These are phyloP conservation scores for Junonia oenone DNA, from an alignment of 2,888 invertebrate genomes.

Conservation along the genomic window DNA sequence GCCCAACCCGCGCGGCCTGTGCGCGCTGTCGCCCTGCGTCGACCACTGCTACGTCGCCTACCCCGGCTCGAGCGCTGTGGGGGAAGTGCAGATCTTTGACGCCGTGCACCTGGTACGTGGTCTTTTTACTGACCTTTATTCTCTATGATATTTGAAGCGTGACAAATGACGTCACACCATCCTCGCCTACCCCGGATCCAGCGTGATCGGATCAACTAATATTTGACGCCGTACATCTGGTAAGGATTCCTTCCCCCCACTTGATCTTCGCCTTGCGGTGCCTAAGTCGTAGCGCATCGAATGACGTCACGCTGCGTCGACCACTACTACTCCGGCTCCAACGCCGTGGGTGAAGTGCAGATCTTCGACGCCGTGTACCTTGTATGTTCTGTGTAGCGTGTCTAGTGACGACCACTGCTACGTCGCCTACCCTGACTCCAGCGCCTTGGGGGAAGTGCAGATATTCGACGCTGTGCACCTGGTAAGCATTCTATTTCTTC, in stretches of 20 bases:
- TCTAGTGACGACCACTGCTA: conserved; percentile 95
- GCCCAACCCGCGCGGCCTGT: conserved; percentile 94
- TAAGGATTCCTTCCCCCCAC: no score
- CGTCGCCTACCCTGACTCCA: conserved; percentile 97
- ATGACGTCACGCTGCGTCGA: conserved; percentile 94
- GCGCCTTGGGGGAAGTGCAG: conserved; percentile 95
- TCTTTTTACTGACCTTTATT: no score
- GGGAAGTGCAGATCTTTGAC: conserved; percentile 98
- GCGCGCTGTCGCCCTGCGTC: conserved; percentile 92
- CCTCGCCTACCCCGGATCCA: no score
- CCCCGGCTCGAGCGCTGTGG: conserved; percentile 95
- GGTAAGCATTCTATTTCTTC: no score
- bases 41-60: conserved; percentile 97
- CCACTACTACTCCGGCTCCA: conserved; percentile 97
- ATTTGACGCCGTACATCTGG: no score
- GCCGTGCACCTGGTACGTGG: conserved; percentile 92
- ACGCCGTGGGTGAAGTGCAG: conserved; percentile 95
- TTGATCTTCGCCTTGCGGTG: no score
- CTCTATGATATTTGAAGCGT: no score
- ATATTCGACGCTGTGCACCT: conserved; percentile 95
- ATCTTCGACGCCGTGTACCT: conserved; percentile 95
- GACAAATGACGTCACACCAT: no score
- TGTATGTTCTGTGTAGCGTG: no score
- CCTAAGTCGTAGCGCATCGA: no score
- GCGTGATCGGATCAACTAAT: no score